phyloP scores from a whole-genome alignment of 1,140 invertebrate genomes.

The Meloidogyne hapla region DNA sequence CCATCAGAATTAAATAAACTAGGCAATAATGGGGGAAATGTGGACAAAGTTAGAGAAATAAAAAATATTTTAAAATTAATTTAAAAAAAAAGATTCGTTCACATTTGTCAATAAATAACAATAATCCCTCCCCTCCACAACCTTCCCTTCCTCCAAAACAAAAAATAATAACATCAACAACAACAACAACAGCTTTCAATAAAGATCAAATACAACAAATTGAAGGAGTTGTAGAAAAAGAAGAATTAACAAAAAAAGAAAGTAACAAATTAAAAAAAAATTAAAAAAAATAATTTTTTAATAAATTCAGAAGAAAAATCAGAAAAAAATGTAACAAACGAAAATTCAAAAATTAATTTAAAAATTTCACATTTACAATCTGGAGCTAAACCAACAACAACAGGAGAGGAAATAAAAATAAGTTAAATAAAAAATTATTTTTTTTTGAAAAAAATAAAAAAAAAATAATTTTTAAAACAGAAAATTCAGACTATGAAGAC shows the following conservation, averaged over 20 bases:
- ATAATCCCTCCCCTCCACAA: neutral
- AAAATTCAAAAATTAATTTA: neutral
- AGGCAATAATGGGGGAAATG: neutral
- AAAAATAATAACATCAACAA: neutral
- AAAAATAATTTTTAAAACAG: too few relatives aligned
- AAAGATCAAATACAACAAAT: neutral
- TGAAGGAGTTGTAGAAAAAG: neutral
- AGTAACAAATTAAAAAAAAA: neutral
- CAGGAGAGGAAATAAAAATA: neutral
- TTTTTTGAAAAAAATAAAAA: too few relatives aligned
- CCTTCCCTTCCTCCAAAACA: too few relatives aligned
- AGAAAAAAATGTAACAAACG: neutral
- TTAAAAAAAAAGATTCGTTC: neutral
- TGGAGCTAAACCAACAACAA: neutral
- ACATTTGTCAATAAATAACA: neutral
- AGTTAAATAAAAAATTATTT: neutral
- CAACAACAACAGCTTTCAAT: neutral
- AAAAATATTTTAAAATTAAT: neutral
- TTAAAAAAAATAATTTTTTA: neutral
- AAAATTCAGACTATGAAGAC: neutral
- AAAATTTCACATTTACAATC: neutral
- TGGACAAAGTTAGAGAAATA: neutral
- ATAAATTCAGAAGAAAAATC: neutral
- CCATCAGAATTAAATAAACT: constrained; percentile 34
- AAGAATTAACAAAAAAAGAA: neutral